Evolutionary conservation across 2,888 invertebrate species (phyloP), one percentile per base, ranked within the genome.

Genomic region (Diabrotica balteata): DNA sequence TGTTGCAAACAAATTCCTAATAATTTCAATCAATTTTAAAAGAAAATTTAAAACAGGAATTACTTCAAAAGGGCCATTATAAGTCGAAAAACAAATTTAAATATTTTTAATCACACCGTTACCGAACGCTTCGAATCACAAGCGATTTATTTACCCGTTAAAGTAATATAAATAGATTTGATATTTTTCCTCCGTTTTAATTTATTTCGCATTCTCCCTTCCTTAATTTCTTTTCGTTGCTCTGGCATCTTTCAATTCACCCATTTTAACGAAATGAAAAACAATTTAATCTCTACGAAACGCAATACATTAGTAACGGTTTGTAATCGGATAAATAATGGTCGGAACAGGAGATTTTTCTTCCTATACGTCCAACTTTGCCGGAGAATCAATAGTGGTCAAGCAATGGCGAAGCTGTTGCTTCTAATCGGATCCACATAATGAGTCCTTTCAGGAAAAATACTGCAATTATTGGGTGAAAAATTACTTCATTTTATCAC

Each of bases 391-490:
- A 73, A 77, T 78, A 73, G 73, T 72, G 76, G 75, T 76, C 75
- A 73, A 74, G 70, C 68, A 68, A 70, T 63, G 61, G 68, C 66
- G 63, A 72, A 71, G 74, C 76, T 76, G 76, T 75, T 76, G 76
- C 76, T 74, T 71, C 73, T 77, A 78, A 79, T 79, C 75, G 74
- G 75, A 78, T 77, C 73, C 78, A 75, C 77, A 77, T 78, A 78
- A 78, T 78, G 78, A 78, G 75, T 77, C 76, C 76, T 78, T 78
- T 78, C 76, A 77, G 75, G 76, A 76, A 76, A 75, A 72, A 73
- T 73, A 71, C 71, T 72, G 76, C 76, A 78, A 77, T 78, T 78
- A 78, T 76, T 71, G 71, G 69, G 73, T 75, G 68, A 68, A 77
- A 78, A 77, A 78, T 78, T 77, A 72, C 76, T 76, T 76, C 70